A percentile compares a stretch with the other conserved stretches of the same genome.
phyloP scores from a whole-genome alignment of 2,888 invertebrate genomes.

The Baronia brevicornis region DNA sequence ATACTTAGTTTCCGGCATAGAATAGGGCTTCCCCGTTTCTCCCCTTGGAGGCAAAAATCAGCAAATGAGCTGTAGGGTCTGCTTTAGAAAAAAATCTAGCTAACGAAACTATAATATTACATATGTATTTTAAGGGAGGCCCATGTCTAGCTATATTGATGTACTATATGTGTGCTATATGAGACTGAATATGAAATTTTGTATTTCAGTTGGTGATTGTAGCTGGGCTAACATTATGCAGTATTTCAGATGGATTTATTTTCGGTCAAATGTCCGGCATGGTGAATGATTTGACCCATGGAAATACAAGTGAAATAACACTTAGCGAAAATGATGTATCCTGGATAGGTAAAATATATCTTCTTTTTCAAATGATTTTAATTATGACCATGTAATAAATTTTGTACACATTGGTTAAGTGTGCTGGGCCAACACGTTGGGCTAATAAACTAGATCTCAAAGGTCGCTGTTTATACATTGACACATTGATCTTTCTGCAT shows the following conservation, averaged over 20 bases:
- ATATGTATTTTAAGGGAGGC: too few species aligned
- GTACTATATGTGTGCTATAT: not conserved
- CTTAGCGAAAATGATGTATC: conserved; percentile 15
- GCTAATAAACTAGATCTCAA: too few species aligned
- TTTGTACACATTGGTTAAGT: not conserved
- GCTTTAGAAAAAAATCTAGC: too few species aligned
- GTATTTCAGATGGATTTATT: conserved; percentile 17
- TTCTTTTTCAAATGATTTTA: not conserved
- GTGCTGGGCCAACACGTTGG: too few species aligned
- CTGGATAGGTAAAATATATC: conserved; percentile 16
- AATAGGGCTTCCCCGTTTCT: too few species aligned
- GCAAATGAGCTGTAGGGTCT: too few species aligned
- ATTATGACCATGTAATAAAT: not conserved
- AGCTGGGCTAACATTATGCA: conserved; percentile 16
- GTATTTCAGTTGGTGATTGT: conserved; percentile 16
- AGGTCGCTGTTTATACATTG: too few species aligned
- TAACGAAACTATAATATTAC: too few species aligned
- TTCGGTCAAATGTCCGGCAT: conserved; percentile 20
- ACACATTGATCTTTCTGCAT: too few species aligned
- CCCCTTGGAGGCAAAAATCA: too few species aligned
- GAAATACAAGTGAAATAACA: conserved; percentile 6
- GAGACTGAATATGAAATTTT: not conserved
- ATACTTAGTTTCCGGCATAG: too few species aligned
- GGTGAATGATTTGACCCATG: conserved; percentile 16
- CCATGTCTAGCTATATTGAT: conserved; percentile 51